Base-by-base conservation (phyloP, 1,140 invertebrate genomes). In the Carcinoscorpius rotundicauda region DNA sequence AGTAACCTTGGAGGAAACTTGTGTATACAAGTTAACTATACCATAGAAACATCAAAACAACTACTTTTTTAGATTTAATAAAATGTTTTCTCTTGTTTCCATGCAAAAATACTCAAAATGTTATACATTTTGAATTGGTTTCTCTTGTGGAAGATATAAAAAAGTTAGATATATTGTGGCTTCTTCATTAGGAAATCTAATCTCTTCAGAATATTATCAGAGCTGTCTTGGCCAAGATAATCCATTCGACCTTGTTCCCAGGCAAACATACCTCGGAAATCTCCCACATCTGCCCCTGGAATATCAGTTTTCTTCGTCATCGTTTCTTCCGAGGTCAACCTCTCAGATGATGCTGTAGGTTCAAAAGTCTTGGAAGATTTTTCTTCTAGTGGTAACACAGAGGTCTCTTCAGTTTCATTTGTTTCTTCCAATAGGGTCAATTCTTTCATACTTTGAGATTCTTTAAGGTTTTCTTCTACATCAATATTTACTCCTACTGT, bases 171-270 rank as follows among this genome's bases (percentile, higher is more conserved):
- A 29, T 29, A 56, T 53, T 66, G 59, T 49, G 62, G 58, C n/a
- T 65, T 51, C 5, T 60, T 58, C 64, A 68, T 68, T n/a, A 68
- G 60, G 51, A 55, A 68, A n/a, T 68, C 51, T 29, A 70, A 58
- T 6, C 64, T 60, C 61, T 72, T 73, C 63, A 76, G 68, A 61
- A 82, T 80, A 66, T 78, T 79, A 11, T 77, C 75, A 66, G 81
- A 82, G 9, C 74, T 71, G 71, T 82, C 81, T 8, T 67, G 65
- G 5, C 80, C 80, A 64, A 75, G 64, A 70, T 81, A 82, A 70
- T 81, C 81, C 50, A 79, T 78, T 63, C 75, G 68, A 4, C 79
- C 79, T n/a, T 72, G 72, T 68, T 81, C 80, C 80, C 80, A 82
- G 4, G 72, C 74, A 49, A 59, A 72, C 73, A 63, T 75, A 64